Conservation (phyloP, 64 coral and sea anemone species). For the Platygyra sinensis region DNA sequence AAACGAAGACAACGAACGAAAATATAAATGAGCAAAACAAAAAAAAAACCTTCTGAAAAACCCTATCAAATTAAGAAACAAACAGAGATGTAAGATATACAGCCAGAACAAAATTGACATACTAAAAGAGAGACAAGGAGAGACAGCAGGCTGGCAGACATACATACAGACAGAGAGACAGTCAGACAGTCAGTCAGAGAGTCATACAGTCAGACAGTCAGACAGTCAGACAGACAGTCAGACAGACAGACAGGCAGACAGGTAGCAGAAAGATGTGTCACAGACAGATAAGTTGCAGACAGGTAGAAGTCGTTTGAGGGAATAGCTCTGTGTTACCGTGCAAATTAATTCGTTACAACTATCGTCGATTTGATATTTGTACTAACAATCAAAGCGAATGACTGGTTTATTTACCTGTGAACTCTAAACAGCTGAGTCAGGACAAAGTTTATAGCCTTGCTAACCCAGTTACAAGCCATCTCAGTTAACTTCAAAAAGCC, state of each 20-base stretch:
- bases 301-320: no score
- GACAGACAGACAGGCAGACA: neutral
- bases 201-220: no score
- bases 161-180: neutral
- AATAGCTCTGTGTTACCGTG: no score
- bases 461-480: conserved; percentile 81
- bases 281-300: neutral
- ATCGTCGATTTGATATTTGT: no score
- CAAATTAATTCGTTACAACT: no score
- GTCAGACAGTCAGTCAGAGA: neutral
- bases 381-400: no score
- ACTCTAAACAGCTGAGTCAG: conserved; percentile 76
- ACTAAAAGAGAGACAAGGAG: neutral
- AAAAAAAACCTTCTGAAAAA: no score
- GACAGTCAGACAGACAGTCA: neutral
- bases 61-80: no score
- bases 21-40: no score
- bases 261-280: neutral
- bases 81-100: neutral
- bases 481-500: conserved; percentile 83
- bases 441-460: conserved; percentile 86
- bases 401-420: conserved; percentile 46
- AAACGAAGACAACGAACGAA: no score
- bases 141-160: neutral
- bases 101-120: neutral